These are phyloP conservation scores for Ameiurus melas DNA, from an alignment of 2,113 vertebrate genomes.

Conservation along the genomic window DNA sequence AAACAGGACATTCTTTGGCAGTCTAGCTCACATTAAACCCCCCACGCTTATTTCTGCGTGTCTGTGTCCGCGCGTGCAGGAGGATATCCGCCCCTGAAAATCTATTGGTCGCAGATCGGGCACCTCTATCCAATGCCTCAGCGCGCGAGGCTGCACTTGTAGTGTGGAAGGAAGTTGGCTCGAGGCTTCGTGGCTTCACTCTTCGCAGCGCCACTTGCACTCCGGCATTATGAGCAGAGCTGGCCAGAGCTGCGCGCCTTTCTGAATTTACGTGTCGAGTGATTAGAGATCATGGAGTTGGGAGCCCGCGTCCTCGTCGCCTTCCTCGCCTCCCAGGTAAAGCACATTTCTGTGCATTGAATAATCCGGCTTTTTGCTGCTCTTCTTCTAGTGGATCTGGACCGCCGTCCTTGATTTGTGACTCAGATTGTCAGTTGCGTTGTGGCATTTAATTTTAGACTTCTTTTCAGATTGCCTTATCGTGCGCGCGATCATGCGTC, in stretches of 20 bases:
- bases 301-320: constrained; percentile 82
- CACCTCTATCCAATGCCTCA: constrained; percentile 86
- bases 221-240: constrained; percentile 99
- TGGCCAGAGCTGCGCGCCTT: constrained; percentile 84
- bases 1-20: too few species aligned
- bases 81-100: constrained; percentile 87
- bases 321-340: constrained; percentile 94
- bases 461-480: neutral
- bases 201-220: constrained; percentile 86
- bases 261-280: constrained; percentile 74
- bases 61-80: constrained; percentile 10
- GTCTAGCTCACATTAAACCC: neutral
- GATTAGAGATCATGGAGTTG: constrained; percentile 82
- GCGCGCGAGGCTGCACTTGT: constrained; percentile 94
- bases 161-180: constrained; percentile 96
- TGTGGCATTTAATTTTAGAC: neutral
- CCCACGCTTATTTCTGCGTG: neutral
- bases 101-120: constrained; percentile 95
- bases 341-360: neutral
- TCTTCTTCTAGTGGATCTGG: neutral
- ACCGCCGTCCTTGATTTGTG: neutral
- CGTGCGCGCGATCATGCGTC: neutral
- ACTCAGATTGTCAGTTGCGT: neutral
- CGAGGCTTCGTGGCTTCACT: constrained; percentile 80
- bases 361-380: constrained; percentile 14